Evolutionary conservation across 2,888 invertebrate genomes (phyloP).

Genomic region (Calephelis perditalis): DNA sequence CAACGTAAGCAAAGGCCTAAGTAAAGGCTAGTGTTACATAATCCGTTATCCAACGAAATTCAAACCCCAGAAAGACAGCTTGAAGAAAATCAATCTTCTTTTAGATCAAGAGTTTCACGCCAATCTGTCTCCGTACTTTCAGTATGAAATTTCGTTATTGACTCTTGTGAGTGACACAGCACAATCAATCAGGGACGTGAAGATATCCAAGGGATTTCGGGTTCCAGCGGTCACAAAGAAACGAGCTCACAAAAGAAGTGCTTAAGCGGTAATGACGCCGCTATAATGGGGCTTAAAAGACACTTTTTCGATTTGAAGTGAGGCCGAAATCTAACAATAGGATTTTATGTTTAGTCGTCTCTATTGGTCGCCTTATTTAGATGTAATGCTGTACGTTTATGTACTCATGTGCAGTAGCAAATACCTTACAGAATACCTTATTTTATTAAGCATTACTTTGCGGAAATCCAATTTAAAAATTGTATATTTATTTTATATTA

Average conservation of each 20-base stretch:
- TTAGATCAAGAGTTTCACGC: slow-evolving; percentile 6
- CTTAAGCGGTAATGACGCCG: slow-evolving; percentile 17
- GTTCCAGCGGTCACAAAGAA: slow-evolving; percentile 16
- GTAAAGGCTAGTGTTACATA: too few species aligned
- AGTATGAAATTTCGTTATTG: slow-evolving; percentile 11
- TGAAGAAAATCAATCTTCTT: slow-evolving; percentile 2
- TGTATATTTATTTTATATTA: too few species aligned
- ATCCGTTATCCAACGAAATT: background rate
- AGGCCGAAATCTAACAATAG: background rate
- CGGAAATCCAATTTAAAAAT: too few species aligned
- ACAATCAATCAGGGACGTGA: slow-evolving; percentile 9
- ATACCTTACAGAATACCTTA: too few species aligned
- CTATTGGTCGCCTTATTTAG: too few species aligned
- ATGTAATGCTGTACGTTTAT: too few species aligned
- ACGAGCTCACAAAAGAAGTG: slow-evolving; percentile 14
- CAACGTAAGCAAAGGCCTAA: too few species aligned
- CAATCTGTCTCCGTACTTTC: slow-evolving; percentile 10
- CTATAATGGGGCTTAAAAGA: background rate
- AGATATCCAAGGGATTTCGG: slow-evolving; percentile 20
- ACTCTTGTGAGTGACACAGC: slow-evolving; percentile 10
- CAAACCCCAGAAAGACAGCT: background rate
- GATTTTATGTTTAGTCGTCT: background rate
- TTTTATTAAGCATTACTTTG: too few species aligned
- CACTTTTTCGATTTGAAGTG: background rate
- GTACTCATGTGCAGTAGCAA: too few species aligned